These are phyloP conservation scores for Drosophila mettleri DNA, from an alignment of 2,888 invertebrate species.

Conservation along the genomic window DNA sequence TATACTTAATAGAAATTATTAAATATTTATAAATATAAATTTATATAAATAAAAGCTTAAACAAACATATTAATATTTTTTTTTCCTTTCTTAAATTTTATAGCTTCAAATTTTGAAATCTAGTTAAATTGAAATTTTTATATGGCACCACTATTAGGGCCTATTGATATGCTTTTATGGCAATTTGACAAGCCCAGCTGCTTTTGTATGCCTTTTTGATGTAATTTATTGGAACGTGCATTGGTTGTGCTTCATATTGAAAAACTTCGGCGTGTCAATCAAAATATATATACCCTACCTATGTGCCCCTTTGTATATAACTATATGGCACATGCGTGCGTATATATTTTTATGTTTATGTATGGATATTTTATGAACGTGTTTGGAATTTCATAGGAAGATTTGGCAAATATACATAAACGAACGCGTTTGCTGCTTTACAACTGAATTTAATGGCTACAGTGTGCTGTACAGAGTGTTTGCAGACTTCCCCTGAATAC, in stretches of 20 bases:
- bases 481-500: not conserved
- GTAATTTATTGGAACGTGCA: conserved; percentile 69
- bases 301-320: conserved; percentile 11
- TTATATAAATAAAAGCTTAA: not conserved
- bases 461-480: conserved; percentile 16
- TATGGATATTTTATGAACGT: conserved; percentile 60
- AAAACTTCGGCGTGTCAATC: conserved; percentile 43
- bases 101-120: not conserved
- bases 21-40: not conserved
- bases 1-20: too few species aligned
- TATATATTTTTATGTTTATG: conserved; percentile 26
- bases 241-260: conserved; percentile 48
- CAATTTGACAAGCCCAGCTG: conserved; percentile 24
- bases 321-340: not conserved
- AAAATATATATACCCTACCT: conserved; percentile 23
- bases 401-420: conserved; percentile 34
- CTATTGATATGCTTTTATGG: conserved; percentile 18
- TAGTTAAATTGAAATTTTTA: not conserved
- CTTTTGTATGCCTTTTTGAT: conserved; percentile 44
- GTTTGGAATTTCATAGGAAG: conserved; percentile 56
- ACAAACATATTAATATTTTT: not conserved
- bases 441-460: conserved; percentile 58
- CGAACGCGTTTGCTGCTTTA: conserved; percentile 48
- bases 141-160: not conserved
- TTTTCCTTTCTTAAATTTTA: not conserved